These are phyloP conservation scores for Indicator maculatus DNA, from an alignment of 2,113 vertebrate species.

Conservation along the genomic window DNA sequence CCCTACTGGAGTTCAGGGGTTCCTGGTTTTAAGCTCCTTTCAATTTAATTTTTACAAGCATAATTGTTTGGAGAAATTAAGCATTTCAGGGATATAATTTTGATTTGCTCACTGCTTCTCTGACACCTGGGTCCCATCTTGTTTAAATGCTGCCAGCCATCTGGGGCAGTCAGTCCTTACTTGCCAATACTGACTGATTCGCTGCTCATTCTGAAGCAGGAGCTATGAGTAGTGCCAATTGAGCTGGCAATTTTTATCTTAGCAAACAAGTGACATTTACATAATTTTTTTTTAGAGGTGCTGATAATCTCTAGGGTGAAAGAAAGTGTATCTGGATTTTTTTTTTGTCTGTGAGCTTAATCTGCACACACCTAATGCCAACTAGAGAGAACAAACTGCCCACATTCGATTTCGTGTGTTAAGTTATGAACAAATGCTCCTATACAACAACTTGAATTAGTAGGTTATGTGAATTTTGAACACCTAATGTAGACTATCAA, in stretches of 20 bases:
- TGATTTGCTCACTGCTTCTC: neutral
- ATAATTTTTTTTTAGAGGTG: neutral
- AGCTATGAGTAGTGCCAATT: neutral
- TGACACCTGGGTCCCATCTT: constrained; percentile 52
- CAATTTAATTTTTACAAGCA: neutral
- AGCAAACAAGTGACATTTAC: neutral
- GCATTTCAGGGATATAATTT: neutral
- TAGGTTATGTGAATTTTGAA: neutral
- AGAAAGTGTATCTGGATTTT: neutral
- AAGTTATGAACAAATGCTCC: neutral
- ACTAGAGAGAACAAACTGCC: neutral
- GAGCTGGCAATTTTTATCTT: neutral
- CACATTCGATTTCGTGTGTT: neutral
- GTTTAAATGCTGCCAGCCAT: constrained; percentile 26
- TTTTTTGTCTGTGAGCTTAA: neutral
- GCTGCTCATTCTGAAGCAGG: constrained; percentile 12
- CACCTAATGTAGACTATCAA: neutral
- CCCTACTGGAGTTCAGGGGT: neutral
- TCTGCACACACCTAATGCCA: fast-evolving
- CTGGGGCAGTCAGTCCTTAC: constrained; percentile 26
- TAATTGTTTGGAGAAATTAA: neutral
- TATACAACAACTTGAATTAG: neutral
- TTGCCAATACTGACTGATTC: constrained; percentile 22
- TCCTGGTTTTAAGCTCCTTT: neutral
- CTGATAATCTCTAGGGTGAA: neutral